These are phyloP conservation scores for Drosophila mauritiana DNA, from an alignment of 1,140 invertebrate species.

Conservation along the genomic window DNA sequence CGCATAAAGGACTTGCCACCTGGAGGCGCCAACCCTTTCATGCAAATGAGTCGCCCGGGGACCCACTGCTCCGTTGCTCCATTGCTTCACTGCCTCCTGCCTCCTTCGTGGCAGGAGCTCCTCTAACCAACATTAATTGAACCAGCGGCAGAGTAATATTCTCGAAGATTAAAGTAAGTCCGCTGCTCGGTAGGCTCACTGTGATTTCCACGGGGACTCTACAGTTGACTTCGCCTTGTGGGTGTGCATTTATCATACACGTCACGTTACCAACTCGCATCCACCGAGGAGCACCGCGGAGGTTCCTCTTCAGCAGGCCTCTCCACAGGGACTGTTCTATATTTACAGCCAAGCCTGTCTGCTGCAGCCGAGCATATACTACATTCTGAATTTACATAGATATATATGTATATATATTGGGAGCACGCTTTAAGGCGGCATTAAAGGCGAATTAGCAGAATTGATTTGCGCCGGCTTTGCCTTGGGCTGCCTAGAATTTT, in stretches of 20 bases:
- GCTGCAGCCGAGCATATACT: not conserved
- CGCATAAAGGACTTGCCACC: not conserved
- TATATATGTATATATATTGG: not conserved
- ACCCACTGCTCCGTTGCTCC: not conserved
- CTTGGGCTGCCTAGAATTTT: conserved; percentile 10
- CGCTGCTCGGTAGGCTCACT: conserved; percentile 3
- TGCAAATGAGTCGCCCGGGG: conserved; percentile 47
- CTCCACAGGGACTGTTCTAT: conserved; percentile 4
- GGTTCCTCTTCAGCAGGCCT: not conserved
- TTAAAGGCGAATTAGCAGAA: conserved; percentile 34
- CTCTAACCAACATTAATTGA: conserved; percentile 4
- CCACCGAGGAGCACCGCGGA: not conserved
- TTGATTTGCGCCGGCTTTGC: conserved; percentile 18
- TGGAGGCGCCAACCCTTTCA: conserved; percentile 33
- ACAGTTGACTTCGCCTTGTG: not conserved
- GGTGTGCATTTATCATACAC: conserved; percentile 11
- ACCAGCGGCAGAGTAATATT: not conserved
- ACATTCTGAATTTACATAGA: no score
- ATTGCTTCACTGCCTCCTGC: no score
- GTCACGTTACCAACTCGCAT: conserved; percentile 10
- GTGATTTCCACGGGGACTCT: conserved; percentile 36
- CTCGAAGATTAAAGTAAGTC: conserved; percentile 21
- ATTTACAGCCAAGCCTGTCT: not conserved
- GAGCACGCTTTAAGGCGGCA: conserved; percentile 4
- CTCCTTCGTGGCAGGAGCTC: not conserved